Base-by-base conservation (phyloP, 2,888 invertebrate genomes). In the Reticulitermes lucifugus region DNA sequence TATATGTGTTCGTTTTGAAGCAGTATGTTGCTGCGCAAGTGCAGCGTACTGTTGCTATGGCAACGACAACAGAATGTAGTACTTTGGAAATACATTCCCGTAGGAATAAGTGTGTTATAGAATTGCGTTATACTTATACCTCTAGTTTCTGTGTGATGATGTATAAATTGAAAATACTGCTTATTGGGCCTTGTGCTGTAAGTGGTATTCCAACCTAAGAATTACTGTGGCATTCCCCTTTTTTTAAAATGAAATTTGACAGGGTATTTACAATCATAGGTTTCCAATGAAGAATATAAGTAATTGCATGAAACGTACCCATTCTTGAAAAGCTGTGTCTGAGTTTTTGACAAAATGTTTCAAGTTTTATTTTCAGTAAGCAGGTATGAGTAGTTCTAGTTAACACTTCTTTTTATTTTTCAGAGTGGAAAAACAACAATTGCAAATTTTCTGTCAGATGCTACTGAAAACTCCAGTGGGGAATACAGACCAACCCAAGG, bases 341-440 rank as follows among this genome's bases (percentile, higher is more conserved):
- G 12, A 46, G 46, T 46, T 46, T 46, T 12, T 46, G 1, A 46
- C 35, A 35, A 35, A 35, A 35, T 35, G 35, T 35, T 35, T 35
- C 35, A 35, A 35, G 35, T 35, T 35, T 4, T 35, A 4, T 35
- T 35, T 35, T 35, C 35, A 35, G 35, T 35, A 35, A 35, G 35
- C 35, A 35, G 35, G 35, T 3, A 35, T 35, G 35, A 35, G 35
- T 35, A 35, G 35, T 35, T 35, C 35, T 35, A 35, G 3, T 35
- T 35, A 35, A 35, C 12, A 46, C 12, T 46, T 12, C 9, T 14
- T 55, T 86, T 88, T 73, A 88, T 86, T 86, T 92, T 92, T 86
- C 90, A 96, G 95, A 93, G 94, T 90, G 96, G 96, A 2, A 96
- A 96, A 91, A 94, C 95, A 35, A 92, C 91, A 29, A 92, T 96